phyloP scores from a whole-genome alignment of 1,140 invertebrate species.

The Gryon sp. region DNA sequence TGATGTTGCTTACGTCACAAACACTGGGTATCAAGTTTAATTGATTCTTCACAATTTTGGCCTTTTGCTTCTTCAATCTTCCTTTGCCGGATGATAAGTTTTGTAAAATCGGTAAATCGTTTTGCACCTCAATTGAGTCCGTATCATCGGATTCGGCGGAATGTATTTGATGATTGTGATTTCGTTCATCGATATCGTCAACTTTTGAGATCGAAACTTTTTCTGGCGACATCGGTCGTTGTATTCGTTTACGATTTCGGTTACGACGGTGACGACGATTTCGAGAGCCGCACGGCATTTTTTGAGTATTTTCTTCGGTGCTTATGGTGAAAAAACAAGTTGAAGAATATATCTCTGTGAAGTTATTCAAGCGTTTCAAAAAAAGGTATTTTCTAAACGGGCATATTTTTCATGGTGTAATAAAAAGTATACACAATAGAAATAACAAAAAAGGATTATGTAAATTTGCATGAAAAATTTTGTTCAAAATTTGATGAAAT shows the following conservation, averaged over 20 bases:
- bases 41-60: slow-evolving; percentile 64
- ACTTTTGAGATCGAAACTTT: slow-evolving; percentile 14
- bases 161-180: not conserved
- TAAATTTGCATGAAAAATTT: too few species aligned
- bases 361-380: slow-evolving; percentile 30
- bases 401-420: too few species aligned
- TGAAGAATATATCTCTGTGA: slow-evolving; percentile 30
- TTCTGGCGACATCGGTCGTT: slow-evolving; percentile 10
- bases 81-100: slow-evolving; percentile 48
- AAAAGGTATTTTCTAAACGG: too few species aligned
- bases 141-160: not conserved
- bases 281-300: slow-evolving; percentile 51
- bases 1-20: slow-evolving; percentile 70
- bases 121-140: slow-evolving; percentile 7
- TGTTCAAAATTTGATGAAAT: slow-evolving; percentile 15
- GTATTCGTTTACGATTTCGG: slow-evolving; percentile 46
- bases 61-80: slow-evolving; percentile 43
- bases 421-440: too few species aligned
- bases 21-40: slow-evolving; percentile 55
- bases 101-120: slow-evolving; percentile 36
- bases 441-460: slow-evolving; percentile 26
- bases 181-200: slow-evolving; percentile 13
- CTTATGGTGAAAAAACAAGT: slow-evolving; percentile 65
- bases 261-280: slow-evolving; percentile 58
- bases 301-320: slow-evolving; percentile 45